These are phyloP conservation scores for Dicaeum eximium DNA, from an alignment of 2,113 vertebrate species.

Conservation along the genomic window DNA sequence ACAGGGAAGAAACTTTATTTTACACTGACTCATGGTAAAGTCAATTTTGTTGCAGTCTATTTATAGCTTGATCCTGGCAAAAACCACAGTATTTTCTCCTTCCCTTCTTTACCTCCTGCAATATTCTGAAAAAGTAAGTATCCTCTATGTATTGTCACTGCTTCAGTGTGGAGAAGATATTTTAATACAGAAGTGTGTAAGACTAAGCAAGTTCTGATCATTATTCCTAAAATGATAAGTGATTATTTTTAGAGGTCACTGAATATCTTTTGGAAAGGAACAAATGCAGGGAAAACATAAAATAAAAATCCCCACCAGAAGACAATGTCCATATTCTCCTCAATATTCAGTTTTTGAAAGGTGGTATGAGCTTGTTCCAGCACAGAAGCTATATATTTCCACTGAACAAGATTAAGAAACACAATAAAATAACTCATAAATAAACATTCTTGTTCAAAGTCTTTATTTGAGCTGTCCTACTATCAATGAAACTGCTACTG, in stretches of 20 bases:
- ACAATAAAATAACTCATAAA: background rate
- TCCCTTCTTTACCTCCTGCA: background rate
- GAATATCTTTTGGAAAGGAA: background rate
- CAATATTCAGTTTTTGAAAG: background rate
- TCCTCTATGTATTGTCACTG: background rate
- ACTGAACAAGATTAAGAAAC: background rate
- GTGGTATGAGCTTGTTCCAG: background rate
- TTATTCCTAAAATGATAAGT: background rate
- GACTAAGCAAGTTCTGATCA: background rate
- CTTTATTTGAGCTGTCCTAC: too few relatives aligned
- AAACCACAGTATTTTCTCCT: background rate
- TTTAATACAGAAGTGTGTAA: background rate
- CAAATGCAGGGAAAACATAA: background rate
- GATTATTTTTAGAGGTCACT: background rate
- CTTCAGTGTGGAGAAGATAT: background rate
- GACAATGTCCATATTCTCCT: background rate
- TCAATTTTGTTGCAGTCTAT: background rate
- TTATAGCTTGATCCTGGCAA: background rate
- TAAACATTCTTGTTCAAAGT: background rate
- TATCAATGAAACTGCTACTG: background rate
- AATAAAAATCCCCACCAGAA: background rate
- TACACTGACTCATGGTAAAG: background rate
- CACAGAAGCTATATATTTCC: background rate
- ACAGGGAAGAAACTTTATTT: background rate
- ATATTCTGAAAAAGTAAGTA: background rate